A percentile compares a stretch with the other conserved stretches of the same genome.
Evolutionary conservation across 2,888 invertebrate genomes (phyloP).

Genomic region (Sisyra terminalis): DNA sequence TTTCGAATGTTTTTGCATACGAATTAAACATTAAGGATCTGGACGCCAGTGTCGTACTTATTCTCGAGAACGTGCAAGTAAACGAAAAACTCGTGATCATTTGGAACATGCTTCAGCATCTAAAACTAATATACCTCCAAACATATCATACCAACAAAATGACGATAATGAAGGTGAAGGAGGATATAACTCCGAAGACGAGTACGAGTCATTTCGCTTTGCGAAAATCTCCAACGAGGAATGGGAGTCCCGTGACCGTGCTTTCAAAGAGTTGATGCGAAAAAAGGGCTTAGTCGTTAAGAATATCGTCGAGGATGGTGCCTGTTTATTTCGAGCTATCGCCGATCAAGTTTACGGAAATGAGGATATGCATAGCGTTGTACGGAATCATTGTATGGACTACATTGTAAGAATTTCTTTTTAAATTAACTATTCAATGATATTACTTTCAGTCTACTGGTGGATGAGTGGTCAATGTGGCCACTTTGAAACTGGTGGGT

Average conservation of each 20-base stretch:
- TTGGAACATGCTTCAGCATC: conserved; percentile 2
- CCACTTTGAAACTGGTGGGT: no score
- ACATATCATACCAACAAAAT: conserved; percentile 10
- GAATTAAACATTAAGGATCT: background rate
- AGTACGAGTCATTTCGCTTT: conserved; percentile 18
- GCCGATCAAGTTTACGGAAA: conserved; percentile 84
- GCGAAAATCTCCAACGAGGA: conserved; percentile 6
- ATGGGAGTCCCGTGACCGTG: conserved; percentile 37
- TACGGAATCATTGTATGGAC: conserved; percentile 75
- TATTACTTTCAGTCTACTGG: no score
- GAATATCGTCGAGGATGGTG: conserved; percentile 75
- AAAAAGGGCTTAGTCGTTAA: conserved; percentile 64
- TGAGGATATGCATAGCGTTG: conserved; percentile 72
- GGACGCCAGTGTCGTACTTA: conserved; percentile 1
- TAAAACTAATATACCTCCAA: background rate
- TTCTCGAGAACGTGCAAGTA: conserved; percentile 4
- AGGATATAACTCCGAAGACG: conserved; percentile 26
- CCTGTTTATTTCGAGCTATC: conserved; percentile 75
- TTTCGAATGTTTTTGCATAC: no score
- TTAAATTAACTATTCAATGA: no score
- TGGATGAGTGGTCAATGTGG: no score
- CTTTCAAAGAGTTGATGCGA: conserved; percentile 51
- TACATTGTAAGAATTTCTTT: conserved; percentile 50
- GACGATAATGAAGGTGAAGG: conserved; percentile 24
- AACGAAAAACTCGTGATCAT: conserved; percentile 5